Evolutionary conservation across 2,888 invertebrate species (phyloP), one percentile per base, ranked within the genome.

Genomic region (Drosophila kuntzei): DNA sequence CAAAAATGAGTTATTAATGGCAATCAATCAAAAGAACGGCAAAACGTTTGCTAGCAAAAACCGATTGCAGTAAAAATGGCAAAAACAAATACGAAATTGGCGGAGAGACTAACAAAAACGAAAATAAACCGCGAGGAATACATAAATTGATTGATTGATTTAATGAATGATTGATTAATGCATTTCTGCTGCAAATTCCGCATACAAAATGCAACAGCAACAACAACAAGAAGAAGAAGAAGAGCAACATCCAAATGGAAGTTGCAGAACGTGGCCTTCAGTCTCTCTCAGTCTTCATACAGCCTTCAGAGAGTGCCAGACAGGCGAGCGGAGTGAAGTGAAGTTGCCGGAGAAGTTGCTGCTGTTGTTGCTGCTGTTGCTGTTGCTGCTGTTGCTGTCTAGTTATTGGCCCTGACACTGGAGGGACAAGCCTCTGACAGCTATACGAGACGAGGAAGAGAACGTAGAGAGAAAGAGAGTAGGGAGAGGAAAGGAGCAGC

Each of bases 141-240:
- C 65, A 78, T 76, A 72, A 84, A 87, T 84, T 89, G 87, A 86
- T 89, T 86, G 86, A 87, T 90, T 90, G 86, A 89, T 87, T 87
- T 90, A 87, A 89, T 90, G 89, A 90, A 90, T 90, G 90, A 89
- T 90, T 87, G 86, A 87, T 87, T 87, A 87, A 87, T 87, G 90
- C 86, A 90, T 86, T 80, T 87, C 87, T 84, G 84, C 81, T 89
- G 86, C 89, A 89, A 86, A 86, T 89, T 76, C 85, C 87, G 72
- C 76, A 87, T 87, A 87, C 85, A 80, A 87, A 87, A 83, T 89
- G 87, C 83, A 82, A 37, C 71, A 65, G 51, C 46, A 57, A 20
- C 46, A 46, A 20, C 5, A 44, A 25, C 50, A 46, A 54, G 8
- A 50, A 22, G 47, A 57, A 29, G 51, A 49, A 41, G 32, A 20